Conservation (phyloP, 2,797 vertebrate genomes). For the Spondyliosoma cantharus region DNA sequence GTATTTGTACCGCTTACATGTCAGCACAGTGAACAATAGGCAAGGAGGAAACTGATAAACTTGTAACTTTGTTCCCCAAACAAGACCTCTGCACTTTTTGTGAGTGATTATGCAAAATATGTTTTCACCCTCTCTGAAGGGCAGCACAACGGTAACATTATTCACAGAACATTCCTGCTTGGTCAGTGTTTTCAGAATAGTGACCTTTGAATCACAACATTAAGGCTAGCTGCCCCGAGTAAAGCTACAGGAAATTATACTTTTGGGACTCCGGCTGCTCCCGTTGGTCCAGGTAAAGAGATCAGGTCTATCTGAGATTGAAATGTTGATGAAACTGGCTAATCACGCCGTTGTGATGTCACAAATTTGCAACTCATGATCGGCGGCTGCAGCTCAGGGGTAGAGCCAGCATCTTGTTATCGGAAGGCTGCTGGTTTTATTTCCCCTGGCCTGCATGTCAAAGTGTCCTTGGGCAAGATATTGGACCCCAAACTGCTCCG, state of each 20-base stretch:
- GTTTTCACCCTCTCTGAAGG: conserved; percentile 57
- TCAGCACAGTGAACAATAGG: conserved; percentile 1
- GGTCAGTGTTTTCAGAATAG: conserved; percentile 64
- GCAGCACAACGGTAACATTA: conserved; percentile 54
- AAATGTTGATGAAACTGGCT: no score
- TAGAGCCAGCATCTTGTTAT: no score
- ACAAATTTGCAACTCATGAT: no score
- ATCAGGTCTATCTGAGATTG: not conserved
- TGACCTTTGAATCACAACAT: conserved; percentile 66
- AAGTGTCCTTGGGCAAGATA: no score
- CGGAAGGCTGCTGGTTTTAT: no score
- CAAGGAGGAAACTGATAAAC: conserved; percentile 10
- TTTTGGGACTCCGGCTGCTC: conserved; percentile 48
- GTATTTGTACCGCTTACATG: not conserved
- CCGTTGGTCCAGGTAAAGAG: conserved; percentile 29
- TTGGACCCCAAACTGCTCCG: no score
- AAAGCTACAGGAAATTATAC: conserved; percentile 41
- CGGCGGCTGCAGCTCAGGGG: no score
- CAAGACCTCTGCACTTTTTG: not conserved
- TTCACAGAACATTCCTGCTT: conserved; percentile 59
- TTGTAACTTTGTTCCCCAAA: conserved; percentile 1
- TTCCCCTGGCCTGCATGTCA: no score
- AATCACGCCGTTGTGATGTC: no score
- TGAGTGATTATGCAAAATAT: conserved; percentile 52
- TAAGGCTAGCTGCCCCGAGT: conserved; percentile 29